These are phyloP conservation scores for Rhodinocichla rosea DNA, from an alignment of 2,113 vertebrate genomes.

Conservation along the genomic window DNA sequence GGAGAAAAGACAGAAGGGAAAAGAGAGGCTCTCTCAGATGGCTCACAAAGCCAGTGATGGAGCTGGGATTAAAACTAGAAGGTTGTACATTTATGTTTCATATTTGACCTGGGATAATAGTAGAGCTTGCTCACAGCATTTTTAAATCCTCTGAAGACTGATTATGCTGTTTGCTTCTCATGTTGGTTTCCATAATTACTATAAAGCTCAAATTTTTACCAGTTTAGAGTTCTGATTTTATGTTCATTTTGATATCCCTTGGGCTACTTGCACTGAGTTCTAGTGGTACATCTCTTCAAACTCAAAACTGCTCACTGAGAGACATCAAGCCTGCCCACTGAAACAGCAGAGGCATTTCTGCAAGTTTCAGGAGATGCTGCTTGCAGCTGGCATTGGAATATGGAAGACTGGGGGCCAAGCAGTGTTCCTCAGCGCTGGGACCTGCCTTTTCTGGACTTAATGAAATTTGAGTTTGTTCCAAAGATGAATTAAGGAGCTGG, in stretches of 20 bases:
- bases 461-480: neutral
- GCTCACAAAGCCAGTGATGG: neutral
- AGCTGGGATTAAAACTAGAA: neutral
- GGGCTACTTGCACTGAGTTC: neutral
- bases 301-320: neutral
- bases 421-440: neutral
- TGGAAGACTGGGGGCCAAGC: neutral
- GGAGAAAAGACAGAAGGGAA: neutral
- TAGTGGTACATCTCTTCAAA: neutral
- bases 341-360: neutral
- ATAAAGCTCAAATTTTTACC: constrained; percentile 19
- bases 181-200: constrained; percentile 38
- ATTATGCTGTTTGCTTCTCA: constrained; percentile 16
- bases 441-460: neutral
- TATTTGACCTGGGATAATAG: constrained; percentile 8
- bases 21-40: neutral
- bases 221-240: constrained; percentile 8
- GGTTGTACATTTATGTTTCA: neutral
- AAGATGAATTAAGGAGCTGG: neutral
- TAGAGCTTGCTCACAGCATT: neutral
- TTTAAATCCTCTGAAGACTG: constrained; percentile 26
- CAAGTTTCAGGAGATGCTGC: neutral
- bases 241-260: constrained; percentile 8
- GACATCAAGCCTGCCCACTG: neutral
- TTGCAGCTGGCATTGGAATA: neutral